These are phyloP conservation scores for Pycnomerus fuliginosus DNA, from an alignment of 2,888 invertebrate species.

Conservation along the genomic window DNA sequence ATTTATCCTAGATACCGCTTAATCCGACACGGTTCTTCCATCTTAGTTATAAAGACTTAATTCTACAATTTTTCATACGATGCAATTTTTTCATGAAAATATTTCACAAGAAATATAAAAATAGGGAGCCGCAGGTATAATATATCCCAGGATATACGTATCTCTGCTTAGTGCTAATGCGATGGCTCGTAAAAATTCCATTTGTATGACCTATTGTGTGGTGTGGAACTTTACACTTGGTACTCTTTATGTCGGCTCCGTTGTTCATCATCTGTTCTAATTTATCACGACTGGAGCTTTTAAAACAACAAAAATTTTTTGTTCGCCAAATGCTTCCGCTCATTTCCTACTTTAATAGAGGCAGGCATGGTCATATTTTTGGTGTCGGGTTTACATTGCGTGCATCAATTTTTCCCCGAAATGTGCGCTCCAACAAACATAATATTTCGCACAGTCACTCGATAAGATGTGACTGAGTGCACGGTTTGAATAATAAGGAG, in stretches of 20 bases:
- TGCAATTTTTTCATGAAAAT: too few species aligned
- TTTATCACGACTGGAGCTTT: conserved; percentile 15
- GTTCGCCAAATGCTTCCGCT: conserved; percentile 10
- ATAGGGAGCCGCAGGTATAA: too few species aligned
- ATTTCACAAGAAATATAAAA: too few species aligned
- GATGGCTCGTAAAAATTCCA: conserved; percentile 32
- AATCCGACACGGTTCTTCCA: conserved; percentile 36
- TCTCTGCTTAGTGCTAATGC: conserved; percentile 21
- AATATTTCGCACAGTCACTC: conserved; percentile 20
- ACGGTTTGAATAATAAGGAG: conserved; percentile 25
- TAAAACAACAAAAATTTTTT: conserved; percentile 13
- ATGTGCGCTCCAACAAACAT: conserved; percentile 15
- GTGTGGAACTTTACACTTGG: conserved; percentile 15
- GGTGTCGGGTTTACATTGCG: conserved; percentile 17
- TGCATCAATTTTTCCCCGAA: conserved; percentile 17
- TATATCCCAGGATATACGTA: conserved; percentile 5
- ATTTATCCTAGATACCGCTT: conserved; percentile 33
- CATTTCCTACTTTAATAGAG: conserved; percentile 1
- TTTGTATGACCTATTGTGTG: conserved; percentile 27
- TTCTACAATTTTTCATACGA: too few species aligned
- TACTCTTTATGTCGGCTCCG: conserved; percentile 10
- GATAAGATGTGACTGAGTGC: conserved; percentile 25
- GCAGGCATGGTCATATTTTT: conserved; percentile 12
- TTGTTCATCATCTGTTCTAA: conserved; percentile 16
- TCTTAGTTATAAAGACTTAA: too few species aligned